Conservation (phyloP, 2,888 invertebrate genomes). For the Acanthosepion esculentum region DNA sequence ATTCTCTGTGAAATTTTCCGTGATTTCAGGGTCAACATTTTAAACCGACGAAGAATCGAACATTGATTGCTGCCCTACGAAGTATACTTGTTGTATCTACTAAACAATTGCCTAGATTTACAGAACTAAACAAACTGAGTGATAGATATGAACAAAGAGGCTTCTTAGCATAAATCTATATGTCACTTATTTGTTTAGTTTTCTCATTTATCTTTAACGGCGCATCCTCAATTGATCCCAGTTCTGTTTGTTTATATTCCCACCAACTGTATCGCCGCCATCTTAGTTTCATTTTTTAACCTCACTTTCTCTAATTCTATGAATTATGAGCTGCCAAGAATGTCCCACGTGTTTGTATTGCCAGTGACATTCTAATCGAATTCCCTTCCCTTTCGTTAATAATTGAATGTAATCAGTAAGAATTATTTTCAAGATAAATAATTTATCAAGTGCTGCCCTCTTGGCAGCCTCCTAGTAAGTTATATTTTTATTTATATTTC, state of each 20-base stretch:
- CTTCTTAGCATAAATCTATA: neutral
- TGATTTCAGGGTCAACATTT: too few relatives aligned
- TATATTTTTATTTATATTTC: neutral
- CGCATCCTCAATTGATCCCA: neutral
- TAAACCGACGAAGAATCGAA: too few relatives aligned
- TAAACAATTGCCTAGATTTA: too few relatives aligned
- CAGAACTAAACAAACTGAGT: too few relatives aligned
- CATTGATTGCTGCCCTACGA: too few relatives aligned
- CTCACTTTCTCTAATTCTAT: neutral
- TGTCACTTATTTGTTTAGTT: constrained; percentile 33
- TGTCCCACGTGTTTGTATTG: constrained; percentile 18
- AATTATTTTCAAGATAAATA: constrained; percentile 33
- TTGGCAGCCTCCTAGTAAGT: neutral
- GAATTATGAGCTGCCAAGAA: constrained; percentile 33
- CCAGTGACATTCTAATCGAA: neutral
- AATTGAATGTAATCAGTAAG: constrained; percentile 33
- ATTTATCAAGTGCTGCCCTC: neutral
- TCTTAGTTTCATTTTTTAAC: constrained; percentile 1
- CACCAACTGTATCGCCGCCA: neutral
- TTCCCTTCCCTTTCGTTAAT: neutral
- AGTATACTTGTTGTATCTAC: too few relatives aligned
- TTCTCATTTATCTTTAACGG: constrained; percentile 11
- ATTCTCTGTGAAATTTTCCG: too few relatives aligned
- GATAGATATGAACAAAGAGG: neutral
- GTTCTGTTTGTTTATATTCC: neutral